Evolutionary conservation across 2,888 invertebrate species (phyloP).

Genomic region (Timema cristinae): DNA sequence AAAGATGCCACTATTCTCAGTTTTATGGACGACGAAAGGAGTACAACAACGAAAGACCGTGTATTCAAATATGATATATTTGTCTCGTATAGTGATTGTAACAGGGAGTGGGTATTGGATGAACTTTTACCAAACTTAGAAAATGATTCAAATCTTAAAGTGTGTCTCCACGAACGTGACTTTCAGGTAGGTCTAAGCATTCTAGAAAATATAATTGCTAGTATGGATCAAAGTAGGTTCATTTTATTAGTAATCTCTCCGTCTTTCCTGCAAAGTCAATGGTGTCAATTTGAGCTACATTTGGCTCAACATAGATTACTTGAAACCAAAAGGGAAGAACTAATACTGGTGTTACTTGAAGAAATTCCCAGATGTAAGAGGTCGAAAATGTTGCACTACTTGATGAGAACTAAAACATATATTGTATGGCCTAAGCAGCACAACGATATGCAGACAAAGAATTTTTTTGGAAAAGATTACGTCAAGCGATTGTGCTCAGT

Average conservation of each 20-base stretch:
- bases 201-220: constrained; percentile 64
- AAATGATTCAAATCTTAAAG: constrained; percentile 52
- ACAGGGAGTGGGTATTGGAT: constrained; percentile 60
- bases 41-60: constrained; percentile 36
- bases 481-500: constrained; percentile 41
- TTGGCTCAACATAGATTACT: constrained; percentile 62
- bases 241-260: constrained; percentile 61
- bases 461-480: constrained; percentile 49
- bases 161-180: constrained; percentile 67
- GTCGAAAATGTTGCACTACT: constrained; percentile 59
- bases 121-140: constrained; percentile 61
- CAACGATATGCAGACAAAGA: constrained; percentile 38
- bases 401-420: constrained; percentile 66
- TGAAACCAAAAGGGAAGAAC: constrained; percentile 57
- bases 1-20: constrained; percentile 56
- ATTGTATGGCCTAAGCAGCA: constrained; percentile 58
- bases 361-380: constrained; percentile 57
- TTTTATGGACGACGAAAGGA: constrained; percentile 49
- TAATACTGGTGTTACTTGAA: constrained; percentile 61
- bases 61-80: constrained; percentile 59
- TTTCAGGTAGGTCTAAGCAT: constrained; percentile 63
- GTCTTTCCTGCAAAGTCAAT: constrained; percentile 61
- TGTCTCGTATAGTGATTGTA: constrained; percentile 63
- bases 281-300: constrained; percentile 72
- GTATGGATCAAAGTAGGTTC: constrained; percentile 62